These are phyloP conservation scores for Pao palembangensis DNA, from an alignment of 2,113 vertebrate species.

Conservation along the genomic window DNA sequence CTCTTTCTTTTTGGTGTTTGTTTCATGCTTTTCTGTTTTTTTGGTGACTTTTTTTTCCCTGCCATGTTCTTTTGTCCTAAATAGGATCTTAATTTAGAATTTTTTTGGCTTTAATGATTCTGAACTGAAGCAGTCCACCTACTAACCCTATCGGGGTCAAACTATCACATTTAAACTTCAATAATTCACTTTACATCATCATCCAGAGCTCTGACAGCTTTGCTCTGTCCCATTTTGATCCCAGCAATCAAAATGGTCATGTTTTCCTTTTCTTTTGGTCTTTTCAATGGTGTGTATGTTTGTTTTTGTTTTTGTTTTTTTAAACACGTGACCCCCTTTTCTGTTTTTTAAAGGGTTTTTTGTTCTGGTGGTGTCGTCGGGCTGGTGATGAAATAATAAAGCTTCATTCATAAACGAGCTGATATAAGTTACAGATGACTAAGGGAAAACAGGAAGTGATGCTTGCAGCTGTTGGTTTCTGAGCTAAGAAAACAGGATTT, in stretches of 20 bases:
- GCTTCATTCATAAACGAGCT: slow-evolving; percentile 47
- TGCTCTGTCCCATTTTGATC: slow-evolving; percentile 60
- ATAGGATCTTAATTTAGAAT: not conserved
- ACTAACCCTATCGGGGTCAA: not conserved
- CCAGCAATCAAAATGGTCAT: slow-evolving; percentile 58
- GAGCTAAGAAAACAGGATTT: too few species aligned
- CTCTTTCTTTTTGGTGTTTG: slow-evolving; percentile 31
- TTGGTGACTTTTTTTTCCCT: slow-evolving; percentile 33
- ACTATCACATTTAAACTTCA: not conserved
- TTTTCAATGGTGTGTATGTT: slow-evolving; percentile 12
- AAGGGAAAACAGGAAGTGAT: slow-evolving; percentile 12
- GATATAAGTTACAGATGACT: slow-evolving; percentile 1
- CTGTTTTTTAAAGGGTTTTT: slow-evolving; percentile 14
- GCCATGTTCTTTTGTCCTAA: slow-evolving; percentile 42
- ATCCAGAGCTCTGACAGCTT: slow-evolving; percentile 67
- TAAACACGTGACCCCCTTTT: slow-evolving; percentile 16
- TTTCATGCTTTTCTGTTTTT: slow-evolving; percentile 10
- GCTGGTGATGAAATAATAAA: slow-evolving; percentile 35
- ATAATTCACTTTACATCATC: slow-evolving; percentile 12
- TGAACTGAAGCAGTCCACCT: slow-evolving; percentile 17
- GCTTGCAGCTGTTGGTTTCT: not conserved
- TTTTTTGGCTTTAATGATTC: too few species aligned
- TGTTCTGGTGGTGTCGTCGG: slow-evolving; percentile 18
- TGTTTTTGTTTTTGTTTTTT: slow-evolving; percentile 9
- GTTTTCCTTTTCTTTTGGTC: slow-evolving; percentile 2